Conservation (phyloP, 2,888 invertebrate genomes). For the Dromius quadrimaculatus region DNA sequence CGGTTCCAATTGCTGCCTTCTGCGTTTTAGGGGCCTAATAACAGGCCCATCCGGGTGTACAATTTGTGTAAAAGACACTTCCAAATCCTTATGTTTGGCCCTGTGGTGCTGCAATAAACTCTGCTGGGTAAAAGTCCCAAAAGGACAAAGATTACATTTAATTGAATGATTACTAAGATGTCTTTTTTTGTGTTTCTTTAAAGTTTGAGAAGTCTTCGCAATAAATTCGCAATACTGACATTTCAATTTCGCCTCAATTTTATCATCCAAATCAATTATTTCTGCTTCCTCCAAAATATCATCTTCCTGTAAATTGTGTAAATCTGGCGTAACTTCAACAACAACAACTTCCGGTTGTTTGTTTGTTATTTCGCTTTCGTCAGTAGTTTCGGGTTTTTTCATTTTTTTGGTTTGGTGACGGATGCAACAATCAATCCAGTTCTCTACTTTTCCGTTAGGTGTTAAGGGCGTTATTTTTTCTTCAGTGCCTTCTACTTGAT, state of each 20-base stretch:
- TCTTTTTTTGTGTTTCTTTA: slow-evolving; percentile 66
- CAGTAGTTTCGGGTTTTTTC: neutral
- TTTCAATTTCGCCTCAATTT: slow-evolving; percentile 60
- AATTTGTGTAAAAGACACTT: slow-evolving; percentile 1
- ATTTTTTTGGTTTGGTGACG: slow-evolving; percentile 44
- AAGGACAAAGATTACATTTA: slow-evolving; percentile 66
- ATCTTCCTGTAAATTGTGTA: too few relatives aligned
- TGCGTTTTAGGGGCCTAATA: slow-evolving; percentile 21
- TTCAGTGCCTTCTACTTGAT: slow-evolving; percentile 62
- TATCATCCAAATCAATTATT: too few relatives aligned
- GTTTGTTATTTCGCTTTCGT: neutral
- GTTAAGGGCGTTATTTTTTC: slow-evolving; percentile 65
- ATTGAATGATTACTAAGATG: slow-evolving; percentile 68
- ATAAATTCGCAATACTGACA: slow-evolving; percentile 48
- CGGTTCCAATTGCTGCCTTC: slow-evolving; percentile 48
- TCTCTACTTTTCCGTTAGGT: slow-evolving; percentile 67
- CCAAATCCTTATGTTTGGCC: slow-evolving; percentile 57
- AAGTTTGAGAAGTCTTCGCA: slow-evolving; percentile 20
- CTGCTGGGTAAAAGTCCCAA: slow-evolving; percentile 58
- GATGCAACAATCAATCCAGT: slow-evolving; percentile 65
- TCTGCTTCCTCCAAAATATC: too few relatives aligned
- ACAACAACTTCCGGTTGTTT: neutral
- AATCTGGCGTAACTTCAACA: too few relatives aligned
- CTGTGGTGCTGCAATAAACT: slow-evolving; percentile 61
- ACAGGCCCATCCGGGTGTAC: neutral